Percentiles rank a stretch among this genome's conserved stretches.
These are phyloP conservation scores for Dendrocincla tyrannina DNA, from an alignment of 2,797 vertebrate genomes.

Conservation along the genomic window DNA sequence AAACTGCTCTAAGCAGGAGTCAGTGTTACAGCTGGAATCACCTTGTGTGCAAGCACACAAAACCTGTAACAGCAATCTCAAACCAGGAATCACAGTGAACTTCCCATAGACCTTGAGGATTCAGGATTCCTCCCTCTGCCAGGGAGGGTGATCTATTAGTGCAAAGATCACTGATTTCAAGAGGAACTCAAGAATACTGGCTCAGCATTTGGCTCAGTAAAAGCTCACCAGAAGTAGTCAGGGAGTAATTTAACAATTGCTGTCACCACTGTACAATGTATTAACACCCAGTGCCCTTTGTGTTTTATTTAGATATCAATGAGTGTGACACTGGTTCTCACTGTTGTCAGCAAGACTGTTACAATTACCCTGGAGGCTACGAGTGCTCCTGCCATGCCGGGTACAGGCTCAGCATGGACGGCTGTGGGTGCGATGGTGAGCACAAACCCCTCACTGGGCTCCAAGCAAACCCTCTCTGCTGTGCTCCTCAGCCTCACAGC, in stretches of 20 bases:
- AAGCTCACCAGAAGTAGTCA: background rate
- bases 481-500: background rate
- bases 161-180: background rate
- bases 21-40: background rate
- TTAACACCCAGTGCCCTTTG: background rate
- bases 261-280: background rate
- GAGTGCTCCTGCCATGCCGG: conserved; percentile 92
- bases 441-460: background rate
- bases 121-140: background rate
- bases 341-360: conserved; percentile 92
- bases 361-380: conserved; percentile 92
- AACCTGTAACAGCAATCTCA: background rate
- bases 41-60: background rate
- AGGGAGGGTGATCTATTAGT: background rate
- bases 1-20: background rate
- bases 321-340: conserved; percentile 83
- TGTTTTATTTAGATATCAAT: conserved; percentile 80
- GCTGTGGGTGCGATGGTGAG: conserved; percentile 91
- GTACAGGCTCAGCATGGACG: conserved; percentile 83
- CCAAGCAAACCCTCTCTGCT: background rate
- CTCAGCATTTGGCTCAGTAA: background rate
- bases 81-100: background rate
- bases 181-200: background rate
- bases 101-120: background rate
- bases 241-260: background rate